phyloP scores from a whole-genome alignment of 2,888 invertebrate genomes.

The Phalera bucephala region DNA sequence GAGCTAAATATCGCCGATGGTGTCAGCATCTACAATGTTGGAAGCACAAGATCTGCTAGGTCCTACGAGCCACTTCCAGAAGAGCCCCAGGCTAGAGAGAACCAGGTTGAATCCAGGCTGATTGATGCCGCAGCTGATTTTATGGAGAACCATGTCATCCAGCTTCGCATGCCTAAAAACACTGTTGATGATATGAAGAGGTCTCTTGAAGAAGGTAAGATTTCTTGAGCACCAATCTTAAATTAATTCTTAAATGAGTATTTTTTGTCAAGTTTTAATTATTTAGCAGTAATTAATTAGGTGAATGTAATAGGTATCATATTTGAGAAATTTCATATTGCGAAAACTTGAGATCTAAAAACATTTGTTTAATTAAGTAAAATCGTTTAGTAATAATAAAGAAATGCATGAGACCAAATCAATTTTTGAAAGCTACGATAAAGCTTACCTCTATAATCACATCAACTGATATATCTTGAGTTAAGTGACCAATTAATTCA shows the following conservation, averaged over 20 bases:
- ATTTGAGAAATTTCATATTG: too few relatives aligned
- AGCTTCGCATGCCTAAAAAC: conserved; percentile 90
- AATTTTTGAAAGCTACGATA: too few relatives aligned
- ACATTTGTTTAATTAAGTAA: too few relatives aligned
- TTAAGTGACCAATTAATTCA: too few relatives aligned
- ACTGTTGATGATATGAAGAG: conserved; percentile 89
- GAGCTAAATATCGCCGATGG: conserved; percentile 84
- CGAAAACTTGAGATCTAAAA: too few relatives aligned
- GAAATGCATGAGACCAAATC: too few relatives aligned
- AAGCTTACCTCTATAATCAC: too few relatives aligned
- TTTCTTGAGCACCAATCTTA: too few relatives aligned
- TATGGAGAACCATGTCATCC: conserved; percentile 90
- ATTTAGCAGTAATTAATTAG: too few relatives aligned
- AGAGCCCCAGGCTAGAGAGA: conserved; percentile 88
- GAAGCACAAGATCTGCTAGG: conserved; percentile 82
- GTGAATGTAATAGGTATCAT: too few relatives aligned
- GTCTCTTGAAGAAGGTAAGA: conserved; percentile 91
- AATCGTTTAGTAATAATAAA: too few relatives aligned
- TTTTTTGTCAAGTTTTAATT: conserved; percentile 16
- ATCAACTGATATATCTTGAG: too few relatives aligned
- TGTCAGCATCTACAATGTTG: conserved; percentile 77
- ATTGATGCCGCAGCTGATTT: conserved; percentile 90
- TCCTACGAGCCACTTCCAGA: conserved; percentile 86
- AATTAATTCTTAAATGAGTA: conserved; percentile 15
- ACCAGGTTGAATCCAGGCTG: conserved; percentile 88